Percentiles rank a stretch among this genome's conserved stretches.
Conservation (phyloP, 2,113 vertebrate species). For the Istiophorus platypterus region DNA sequence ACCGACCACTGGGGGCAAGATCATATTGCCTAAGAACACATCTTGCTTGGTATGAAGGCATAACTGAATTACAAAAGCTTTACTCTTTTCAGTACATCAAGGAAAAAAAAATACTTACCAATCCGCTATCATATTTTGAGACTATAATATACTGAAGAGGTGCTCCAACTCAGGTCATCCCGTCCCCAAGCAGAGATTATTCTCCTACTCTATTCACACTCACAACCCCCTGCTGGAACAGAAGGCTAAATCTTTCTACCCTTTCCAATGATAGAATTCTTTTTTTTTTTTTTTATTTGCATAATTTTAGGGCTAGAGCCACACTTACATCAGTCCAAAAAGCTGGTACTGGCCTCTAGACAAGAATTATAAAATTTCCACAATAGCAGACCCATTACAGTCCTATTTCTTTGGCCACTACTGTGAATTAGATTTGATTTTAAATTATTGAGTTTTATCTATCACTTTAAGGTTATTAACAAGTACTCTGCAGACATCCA, state of each 20-base stretch:
- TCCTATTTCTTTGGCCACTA: not conserved
- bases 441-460: not conserved
- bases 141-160: not conserved
- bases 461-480: conserved; percentile 8
- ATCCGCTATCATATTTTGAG: not conserved
- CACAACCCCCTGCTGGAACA: not conserved
- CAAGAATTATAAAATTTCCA: not conserved
- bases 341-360: not conserved
- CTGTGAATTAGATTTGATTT: not conserved
- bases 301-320: conserved; percentile 15
- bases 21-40: not conserved
- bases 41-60: not conserved
- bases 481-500: not conserved
- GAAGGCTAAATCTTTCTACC: not conserved
- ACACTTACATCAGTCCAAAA: not conserved
- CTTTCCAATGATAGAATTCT: too few species aligned
- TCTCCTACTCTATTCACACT: not conserved
- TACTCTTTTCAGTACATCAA: too few species aligned
- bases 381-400: not conserved
- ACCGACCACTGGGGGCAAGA: not conserved
- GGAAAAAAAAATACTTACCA: not conserved
- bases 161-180: not conserved
- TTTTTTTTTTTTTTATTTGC: not conserved
- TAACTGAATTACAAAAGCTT: not conserved
- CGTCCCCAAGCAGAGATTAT: not conserved